Evolutionary conservation across 2,888 invertebrate species (phyloP).

Genomic region (Euzophera pinguis): DNA sequence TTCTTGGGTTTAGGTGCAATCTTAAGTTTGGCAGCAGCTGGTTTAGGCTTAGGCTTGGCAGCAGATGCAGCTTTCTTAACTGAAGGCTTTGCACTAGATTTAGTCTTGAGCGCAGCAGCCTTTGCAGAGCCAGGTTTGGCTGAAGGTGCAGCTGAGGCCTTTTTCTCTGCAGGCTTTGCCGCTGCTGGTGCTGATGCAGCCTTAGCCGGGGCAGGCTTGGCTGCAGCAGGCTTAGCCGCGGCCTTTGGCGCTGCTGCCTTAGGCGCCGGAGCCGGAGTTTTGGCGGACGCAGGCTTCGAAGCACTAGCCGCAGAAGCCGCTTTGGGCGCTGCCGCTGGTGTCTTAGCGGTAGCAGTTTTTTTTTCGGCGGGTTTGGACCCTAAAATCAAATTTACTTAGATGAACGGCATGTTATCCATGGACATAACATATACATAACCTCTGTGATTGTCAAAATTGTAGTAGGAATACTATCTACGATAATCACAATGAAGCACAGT

Average conservation of each 20-base stretch:
- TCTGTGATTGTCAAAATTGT: conserved; percentile 18
- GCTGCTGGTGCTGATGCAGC: conserved; percentile 61
- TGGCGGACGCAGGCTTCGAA: conserved; percentile 58
- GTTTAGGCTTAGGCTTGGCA: conserved; percentile 72
- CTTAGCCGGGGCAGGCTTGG: conserved; percentile 63
- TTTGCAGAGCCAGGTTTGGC: conserved; percentile 78
- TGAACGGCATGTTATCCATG: background rate
- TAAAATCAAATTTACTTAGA: conserved; percentile 11
- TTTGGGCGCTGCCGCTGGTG: conserved; percentile 68
- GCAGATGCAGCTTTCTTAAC: conserved; percentile 74
- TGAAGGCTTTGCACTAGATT: conserved; percentile 74
- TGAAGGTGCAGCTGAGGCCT: conserved; percentile 54
- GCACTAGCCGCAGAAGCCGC: conserved; percentile 51
- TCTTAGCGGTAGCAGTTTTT: conserved; percentile 63
- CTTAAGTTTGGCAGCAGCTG: conserved; percentile 70
- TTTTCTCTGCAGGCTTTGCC: conserved; percentile 62
- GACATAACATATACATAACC: conserved; percentile 35
- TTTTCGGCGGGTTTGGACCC: conserved; percentile 72
- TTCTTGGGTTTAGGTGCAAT: conserved; percentile 78
- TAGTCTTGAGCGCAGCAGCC: conserved; percentile 69
- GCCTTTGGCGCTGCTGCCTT: conserved; percentile 63
- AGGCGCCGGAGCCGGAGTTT: conserved; percentile 66
- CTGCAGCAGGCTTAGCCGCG: conserved; percentile 67
- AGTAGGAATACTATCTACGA: too few relatives aligned
- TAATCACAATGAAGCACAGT: too few relatives aligned